Conservation (phyloP, 2,797 vertebrate genomes). For the Phalanger gymnotis region DNA sequence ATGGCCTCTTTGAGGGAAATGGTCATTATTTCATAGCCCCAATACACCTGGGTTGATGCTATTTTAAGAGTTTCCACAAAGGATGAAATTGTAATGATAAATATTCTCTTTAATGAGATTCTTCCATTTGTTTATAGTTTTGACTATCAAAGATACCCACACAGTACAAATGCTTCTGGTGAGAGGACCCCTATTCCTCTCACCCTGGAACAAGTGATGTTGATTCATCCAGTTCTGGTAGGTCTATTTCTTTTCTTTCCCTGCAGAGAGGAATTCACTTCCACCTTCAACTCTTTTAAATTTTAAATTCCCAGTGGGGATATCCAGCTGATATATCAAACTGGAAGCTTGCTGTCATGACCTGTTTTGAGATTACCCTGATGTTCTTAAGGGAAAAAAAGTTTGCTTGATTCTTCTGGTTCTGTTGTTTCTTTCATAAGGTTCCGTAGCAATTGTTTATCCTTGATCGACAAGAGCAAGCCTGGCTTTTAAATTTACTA, state of each 20-base stretch:
- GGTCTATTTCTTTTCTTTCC: neutral
- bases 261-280: neutral
- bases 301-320: neutral
- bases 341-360: neutral
- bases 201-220: constrained; percentile 35
- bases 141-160: neutral
- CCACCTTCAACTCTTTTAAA: neutral
- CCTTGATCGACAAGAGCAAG: neutral
- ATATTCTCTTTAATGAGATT: neutral
- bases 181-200: neutral
- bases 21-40: neutral
- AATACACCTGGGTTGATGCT: neutral
- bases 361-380: neutral
- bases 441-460: neutral
- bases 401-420: neutral
- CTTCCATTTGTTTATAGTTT: constrained; percentile 41
- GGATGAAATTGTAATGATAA: neutral
- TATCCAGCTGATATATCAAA: neutral
- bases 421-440: neutral
- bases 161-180: neutral
- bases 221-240: constrained; percentile 30
- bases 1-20: neutral
- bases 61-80: neutral
- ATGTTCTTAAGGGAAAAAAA: neutral
- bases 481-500: neutral